Conservation (phyloP, 2,113 vertebrate genomes). For the Rhynchopsitta pachyrhyncha region DNA sequence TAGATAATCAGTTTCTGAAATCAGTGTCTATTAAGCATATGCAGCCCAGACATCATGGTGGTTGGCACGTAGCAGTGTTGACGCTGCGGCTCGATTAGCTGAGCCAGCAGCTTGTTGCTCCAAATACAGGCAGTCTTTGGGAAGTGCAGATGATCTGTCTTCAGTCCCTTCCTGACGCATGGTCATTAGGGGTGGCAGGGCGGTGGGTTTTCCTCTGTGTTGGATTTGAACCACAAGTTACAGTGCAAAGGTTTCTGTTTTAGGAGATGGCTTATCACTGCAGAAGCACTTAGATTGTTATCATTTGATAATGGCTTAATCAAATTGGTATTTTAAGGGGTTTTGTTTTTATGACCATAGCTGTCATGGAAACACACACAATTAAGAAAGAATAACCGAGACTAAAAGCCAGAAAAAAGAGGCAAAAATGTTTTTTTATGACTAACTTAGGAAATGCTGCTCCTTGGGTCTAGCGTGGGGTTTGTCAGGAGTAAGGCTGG, state of each 20-base stretch:
- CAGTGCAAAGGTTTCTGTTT: background rate
- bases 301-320: background rate
- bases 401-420: background rate
- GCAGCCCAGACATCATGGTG: background rate
- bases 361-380: background rate
- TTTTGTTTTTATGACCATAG: background rate
- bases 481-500: background rate
- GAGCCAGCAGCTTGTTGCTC: background rate
- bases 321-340: background rate
- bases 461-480: background rate
- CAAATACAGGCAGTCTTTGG: rapidly evolving
- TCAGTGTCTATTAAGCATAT: background rate
- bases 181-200: background rate
- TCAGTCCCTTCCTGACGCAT: rapidly evolving
- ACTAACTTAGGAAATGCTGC: background rate
- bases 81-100: background rate
- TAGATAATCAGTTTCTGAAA: constrained; percentile 33
- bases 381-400: background rate
- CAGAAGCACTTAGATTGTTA: background rate
- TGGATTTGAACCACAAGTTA: background rate
- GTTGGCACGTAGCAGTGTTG: background rate
- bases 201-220: background rate
- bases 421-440: background rate
- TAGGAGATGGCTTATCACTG: background rate
- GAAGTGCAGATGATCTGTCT: background rate